These are phyloP conservation scores for Campylorhamphus procurvoides DNA, from an alignment of 2,113 vertebrate genomes.

Conservation along the genomic window DNA sequence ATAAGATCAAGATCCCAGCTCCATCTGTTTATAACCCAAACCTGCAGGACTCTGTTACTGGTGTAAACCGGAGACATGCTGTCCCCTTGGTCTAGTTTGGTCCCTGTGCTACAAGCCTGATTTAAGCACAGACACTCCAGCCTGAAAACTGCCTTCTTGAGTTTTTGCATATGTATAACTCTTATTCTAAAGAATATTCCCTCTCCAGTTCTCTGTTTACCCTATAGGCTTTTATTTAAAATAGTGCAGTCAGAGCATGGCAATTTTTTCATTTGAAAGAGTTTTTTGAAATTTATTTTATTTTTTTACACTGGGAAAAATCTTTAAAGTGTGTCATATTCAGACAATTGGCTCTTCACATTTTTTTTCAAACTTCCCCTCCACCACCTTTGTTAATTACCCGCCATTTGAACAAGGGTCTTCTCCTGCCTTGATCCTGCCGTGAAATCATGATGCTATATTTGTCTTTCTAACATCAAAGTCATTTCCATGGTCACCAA, in stretches of 20 bases:
- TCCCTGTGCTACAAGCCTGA: not conserved
- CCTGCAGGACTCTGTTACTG: not conserved
- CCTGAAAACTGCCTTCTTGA: not conserved
- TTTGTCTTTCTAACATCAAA: conserved; percentile 70
- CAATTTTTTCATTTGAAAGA: not conserved
- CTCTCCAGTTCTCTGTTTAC: not conserved
- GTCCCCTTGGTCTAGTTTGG: not conserved
- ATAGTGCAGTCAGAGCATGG: not conserved
- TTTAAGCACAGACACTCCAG: not conserved
- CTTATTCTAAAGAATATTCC: not conserved
- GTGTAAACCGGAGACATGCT: not conserved
- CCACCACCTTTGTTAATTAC: conserved; percentile 49
- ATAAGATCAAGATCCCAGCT: not conserved
- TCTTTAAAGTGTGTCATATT: conserved; percentile 25
- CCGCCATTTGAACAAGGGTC: conserved; percentile 28
- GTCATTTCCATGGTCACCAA: conserved; percentile 66
- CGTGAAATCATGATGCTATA: conserved; percentile 48
- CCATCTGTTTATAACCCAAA: not conserved
- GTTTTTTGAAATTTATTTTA: not conserved
- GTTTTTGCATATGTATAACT: not conserved
- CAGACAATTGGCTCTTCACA: not conserved
- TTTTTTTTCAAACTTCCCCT: conserved; percentile 14
- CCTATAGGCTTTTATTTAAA: conserved; percentile 13
- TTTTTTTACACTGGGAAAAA: not conserved
- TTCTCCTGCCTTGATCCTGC: conserved; percentile 54